A percentile compares a stretch with the other conserved stretches of the same genome.
phyloP scores from a whole-genome alignment of 2,113 vertebrate genomes.

The Cyprinodon brontotheroides region DNA sequence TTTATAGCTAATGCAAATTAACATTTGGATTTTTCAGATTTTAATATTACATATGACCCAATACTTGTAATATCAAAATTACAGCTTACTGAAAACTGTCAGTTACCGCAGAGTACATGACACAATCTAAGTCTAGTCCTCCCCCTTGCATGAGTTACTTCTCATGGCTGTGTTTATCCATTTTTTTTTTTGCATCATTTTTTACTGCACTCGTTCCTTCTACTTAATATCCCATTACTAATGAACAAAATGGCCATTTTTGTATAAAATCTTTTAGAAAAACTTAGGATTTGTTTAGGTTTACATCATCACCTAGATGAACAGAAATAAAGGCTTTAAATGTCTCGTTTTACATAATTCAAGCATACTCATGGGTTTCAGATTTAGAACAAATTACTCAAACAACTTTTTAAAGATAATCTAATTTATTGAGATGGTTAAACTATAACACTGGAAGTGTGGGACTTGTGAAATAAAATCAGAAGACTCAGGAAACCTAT shows the following conservation, averaged over 20 bases:
- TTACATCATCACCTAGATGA: background rate
- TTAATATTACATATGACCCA: too few relatives aligned
- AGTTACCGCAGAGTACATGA: too few relatives aligned
- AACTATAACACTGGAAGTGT: constrained; percentile 24
- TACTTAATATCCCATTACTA: too few relatives aligned
- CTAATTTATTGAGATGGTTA: constrained; percentile 27
- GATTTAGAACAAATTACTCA: background rate
- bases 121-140: too few relatives aligned
- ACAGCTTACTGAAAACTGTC: too few relatives aligned
- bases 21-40: background rate
- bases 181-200: too few relatives aligned
- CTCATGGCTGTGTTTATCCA: too few relatives aligned
- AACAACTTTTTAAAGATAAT: background rate
- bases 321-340: background rate
- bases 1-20: background rate
- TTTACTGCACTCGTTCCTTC: too few relatives aligned
- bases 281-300: background rate
- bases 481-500: constrained; percentile 48
- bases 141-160: too few relatives aligned
- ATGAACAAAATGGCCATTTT: background rate
- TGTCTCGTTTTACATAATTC: background rate
- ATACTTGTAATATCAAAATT: too few relatives aligned
- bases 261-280: background rate
- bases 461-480: background rate
- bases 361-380: background rate